Conservation (phyloP, 37 sponge, comb jelly and placozoan genomes). For the Eunapius fragilis region DNA sequence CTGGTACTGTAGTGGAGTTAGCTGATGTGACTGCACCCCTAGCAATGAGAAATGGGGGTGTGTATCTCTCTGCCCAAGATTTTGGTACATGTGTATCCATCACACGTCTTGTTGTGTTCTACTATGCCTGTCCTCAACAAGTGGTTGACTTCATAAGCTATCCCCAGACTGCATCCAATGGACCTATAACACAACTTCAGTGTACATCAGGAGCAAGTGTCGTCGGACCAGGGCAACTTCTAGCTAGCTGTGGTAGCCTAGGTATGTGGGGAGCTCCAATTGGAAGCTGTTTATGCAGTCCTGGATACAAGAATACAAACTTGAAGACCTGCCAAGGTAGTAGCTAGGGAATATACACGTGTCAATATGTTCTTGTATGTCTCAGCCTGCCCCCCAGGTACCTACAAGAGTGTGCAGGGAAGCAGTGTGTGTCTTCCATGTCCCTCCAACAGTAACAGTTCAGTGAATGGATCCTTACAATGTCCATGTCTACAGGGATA, state of each 20-base stretch:
- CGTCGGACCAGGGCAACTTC: too few species aligned
- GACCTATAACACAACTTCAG: not conserved
- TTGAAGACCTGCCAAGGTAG: not conserved
- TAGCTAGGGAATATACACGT: too few species aligned
- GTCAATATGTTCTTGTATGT: too few species aligned
- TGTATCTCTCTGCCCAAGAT: conserved; percentile 35
- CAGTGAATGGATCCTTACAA: too few species aligned
- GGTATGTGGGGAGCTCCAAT: not conserved
- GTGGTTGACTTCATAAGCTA: not conserved
- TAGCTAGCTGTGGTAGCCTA: not conserved
- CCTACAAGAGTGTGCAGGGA: too few species aligned
- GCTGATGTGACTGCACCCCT: too few species aligned
- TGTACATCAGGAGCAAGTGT: conserved; percentile 1
- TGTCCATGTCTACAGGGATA: too few species aligned
- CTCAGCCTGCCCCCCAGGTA: too few species aligned
- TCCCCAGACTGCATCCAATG: not conserved
- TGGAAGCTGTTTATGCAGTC: not conserved
- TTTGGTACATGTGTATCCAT: conserved; percentile 34
- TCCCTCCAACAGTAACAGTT: too few species aligned
- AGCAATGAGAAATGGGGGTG: not conserved
- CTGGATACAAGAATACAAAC: conserved; percentile 2
- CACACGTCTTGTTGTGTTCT: conserved; percentile 35
- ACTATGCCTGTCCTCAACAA: conserved; percentile 39
- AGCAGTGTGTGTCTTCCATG: too few species aligned
- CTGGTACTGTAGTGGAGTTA: too few species aligned